Conservation (phyloP, 2,888 invertebrate species). For the Erpobdella octoculata region DNA sequence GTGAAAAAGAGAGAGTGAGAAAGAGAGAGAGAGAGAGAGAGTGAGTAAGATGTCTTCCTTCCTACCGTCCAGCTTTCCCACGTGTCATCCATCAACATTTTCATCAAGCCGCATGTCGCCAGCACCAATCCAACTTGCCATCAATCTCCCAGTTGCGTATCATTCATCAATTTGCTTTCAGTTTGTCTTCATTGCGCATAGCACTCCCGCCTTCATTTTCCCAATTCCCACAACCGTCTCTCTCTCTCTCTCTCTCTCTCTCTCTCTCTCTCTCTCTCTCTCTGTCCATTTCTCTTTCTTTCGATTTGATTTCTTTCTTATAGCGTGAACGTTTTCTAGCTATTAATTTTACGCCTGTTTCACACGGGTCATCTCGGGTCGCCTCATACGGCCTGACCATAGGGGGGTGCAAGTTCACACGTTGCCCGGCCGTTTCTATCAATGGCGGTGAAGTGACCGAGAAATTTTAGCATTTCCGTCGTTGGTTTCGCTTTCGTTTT, state of each 20-base stretch:
- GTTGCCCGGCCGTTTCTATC: too few species aligned
- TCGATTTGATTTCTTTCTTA: background rate
- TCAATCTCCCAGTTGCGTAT: background rate
- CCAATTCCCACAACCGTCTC: background rate
- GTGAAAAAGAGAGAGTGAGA: too few species aligned
- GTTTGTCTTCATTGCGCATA: background rate
- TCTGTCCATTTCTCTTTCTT: background rate
- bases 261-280: background rate
- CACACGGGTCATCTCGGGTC: too few species aligned
- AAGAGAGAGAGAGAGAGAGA: too few species aligned
- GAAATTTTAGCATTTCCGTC: too few species aligned
- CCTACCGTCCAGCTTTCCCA: background rate
- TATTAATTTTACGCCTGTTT: too few species aligned
- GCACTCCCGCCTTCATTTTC: background rate
- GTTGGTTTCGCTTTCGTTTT: too few species aligned
- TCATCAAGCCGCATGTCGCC: constrained; percentile 15
- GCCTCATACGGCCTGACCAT: too few species aligned
- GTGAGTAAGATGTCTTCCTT: too few species aligned
- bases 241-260: background rate
- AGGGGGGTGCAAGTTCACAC: too few species aligned
- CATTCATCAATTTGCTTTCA: constrained; percentile 10
- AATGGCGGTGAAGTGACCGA: too few species aligned
- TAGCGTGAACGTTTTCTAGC: too few species aligned
- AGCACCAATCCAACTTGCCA: background rate
- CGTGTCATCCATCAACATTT: constrained; percentile 20